Conservation (phyloP, 2,888 invertebrate genomes). For the Eristalinus aeneus region DNA sequence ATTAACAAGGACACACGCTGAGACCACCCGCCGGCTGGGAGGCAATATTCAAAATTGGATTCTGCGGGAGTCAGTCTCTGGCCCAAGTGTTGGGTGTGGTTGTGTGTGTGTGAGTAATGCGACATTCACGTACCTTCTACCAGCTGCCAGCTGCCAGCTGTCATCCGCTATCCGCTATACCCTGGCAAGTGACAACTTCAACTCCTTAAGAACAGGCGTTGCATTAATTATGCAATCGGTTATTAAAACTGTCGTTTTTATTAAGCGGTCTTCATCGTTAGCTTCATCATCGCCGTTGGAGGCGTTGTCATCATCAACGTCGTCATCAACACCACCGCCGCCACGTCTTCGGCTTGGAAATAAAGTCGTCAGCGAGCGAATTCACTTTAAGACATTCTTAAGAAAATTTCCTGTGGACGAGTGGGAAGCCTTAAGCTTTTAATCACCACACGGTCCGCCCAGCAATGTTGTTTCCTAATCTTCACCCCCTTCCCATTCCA, state of each 20-base stretch:
- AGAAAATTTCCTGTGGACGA: neutral
- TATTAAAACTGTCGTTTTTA: slow-evolving; percentile 49
- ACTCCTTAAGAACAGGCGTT: slow-evolving; percentile 36
- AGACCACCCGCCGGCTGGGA: neutral
- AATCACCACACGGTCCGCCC: slow-evolving; percentile 46
- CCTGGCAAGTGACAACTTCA: slow-evolving; percentile 19
- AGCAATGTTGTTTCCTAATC: slow-evolving; percentile 55
- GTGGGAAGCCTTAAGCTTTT: slow-evolving; percentile 44
- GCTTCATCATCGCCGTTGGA: neutral
- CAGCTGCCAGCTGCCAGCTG: neutral
- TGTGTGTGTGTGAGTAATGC: neutral
- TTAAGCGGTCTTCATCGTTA: slow-evolving; percentile 29
- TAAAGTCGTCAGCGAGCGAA: slow-evolving; percentile 11
- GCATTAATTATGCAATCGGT: slow-evolving; percentile 57
- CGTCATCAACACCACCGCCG: neutral
- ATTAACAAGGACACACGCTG: slow-evolving; percentile 24
- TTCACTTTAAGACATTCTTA: neutral
- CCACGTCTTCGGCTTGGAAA: neutral
- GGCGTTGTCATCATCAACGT: neutral
- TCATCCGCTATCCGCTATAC: neutral
- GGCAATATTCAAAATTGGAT: slow-evolving; percentile 59
- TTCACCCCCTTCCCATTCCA: neutral
- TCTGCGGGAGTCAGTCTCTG: slow-evolving; percentile 9
- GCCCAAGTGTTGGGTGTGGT: neutral
- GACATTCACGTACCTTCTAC: neutral